A percentile compares a stretch with the other conserved stretches of the same genome.
Evolutionary conservation across 2,113 vertebrate genomes (phyloP).

Genomic region (Eira barbara): DNA sequence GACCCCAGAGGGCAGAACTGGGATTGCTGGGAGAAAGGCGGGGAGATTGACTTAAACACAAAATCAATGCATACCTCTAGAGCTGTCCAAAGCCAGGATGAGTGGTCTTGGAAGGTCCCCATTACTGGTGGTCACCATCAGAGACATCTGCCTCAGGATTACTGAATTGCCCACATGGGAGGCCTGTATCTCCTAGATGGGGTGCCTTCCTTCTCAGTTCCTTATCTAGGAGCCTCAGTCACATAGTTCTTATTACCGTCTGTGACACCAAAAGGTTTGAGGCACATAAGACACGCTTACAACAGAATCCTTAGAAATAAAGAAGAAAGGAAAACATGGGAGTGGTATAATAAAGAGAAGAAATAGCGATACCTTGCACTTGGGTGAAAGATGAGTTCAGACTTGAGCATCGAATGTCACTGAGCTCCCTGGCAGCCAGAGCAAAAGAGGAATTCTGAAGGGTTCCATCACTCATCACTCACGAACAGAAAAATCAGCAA

Average conservation of each 20-base stretch:
- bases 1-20: not conserved
- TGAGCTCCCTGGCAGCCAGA: slow-evolving; percentile 1
- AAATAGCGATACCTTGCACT: not conserved
- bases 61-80: not conserved
- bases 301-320: not conserved
- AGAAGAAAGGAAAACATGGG: not conserved
- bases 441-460: not conserved
- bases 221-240: not conserved
- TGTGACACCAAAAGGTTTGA: not conserved
- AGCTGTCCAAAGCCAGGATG: not conserved
- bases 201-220: not conserved
- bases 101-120: not conserved
- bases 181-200: not conserved
- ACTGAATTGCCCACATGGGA: not conserved
- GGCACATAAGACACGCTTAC: not conserved
- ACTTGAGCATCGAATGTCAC: not conserved
- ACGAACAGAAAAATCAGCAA: not conserved
- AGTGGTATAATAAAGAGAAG: not conserved
- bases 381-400: not conserved
- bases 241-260: not conserved
- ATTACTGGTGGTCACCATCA: not conserved
- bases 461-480: not conserved
- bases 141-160: not conserved
- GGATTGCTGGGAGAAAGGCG: not conserved
- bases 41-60: not conserved